These are phyloP conservation scores for Rhizomys pruinosus DNA, from an alignment of 2,113 vertebrate genomes.

Conservation along the genomic window DNA sequence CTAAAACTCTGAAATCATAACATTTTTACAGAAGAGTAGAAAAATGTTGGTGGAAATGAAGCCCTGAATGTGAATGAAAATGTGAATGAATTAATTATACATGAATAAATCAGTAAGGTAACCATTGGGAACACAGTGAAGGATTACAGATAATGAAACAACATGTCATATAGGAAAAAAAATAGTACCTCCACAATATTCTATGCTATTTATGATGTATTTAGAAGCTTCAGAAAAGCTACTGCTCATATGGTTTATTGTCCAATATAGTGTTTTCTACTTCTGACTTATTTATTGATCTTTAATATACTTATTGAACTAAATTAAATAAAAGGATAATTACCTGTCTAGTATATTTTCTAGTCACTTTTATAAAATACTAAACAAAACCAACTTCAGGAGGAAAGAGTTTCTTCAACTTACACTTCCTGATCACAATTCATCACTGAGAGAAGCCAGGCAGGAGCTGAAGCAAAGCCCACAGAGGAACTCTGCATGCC, in stretches of 20 bases:
- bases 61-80: not conserved
- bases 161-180: not conserved
- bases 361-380: no score
- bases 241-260: not conserved
- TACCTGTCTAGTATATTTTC: not conserved
- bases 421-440: no score
- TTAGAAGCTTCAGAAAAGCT: slow-evolving; percentile 10
- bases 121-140: not conserved
- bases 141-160: not conserved
- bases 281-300: slow-evolving; percentile 16
- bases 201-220: not conserved
- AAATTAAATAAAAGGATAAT: not conserved
- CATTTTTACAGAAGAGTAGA: not conserved
- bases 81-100: not conserved
- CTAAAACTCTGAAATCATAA: slow-evolving; percentile 8
- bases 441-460: no score
- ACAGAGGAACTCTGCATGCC: no score
- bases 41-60: not conserved
- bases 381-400: no score
- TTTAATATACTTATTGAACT: not conserved
- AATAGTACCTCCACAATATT: not conserved
- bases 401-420: no score
- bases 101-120: not conserved
- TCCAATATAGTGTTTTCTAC: not conserved
- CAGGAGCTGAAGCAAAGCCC: no score